Conservation (phyloP, 2,888 invertebrate genomes). For the Globia sparganii region DNA sequence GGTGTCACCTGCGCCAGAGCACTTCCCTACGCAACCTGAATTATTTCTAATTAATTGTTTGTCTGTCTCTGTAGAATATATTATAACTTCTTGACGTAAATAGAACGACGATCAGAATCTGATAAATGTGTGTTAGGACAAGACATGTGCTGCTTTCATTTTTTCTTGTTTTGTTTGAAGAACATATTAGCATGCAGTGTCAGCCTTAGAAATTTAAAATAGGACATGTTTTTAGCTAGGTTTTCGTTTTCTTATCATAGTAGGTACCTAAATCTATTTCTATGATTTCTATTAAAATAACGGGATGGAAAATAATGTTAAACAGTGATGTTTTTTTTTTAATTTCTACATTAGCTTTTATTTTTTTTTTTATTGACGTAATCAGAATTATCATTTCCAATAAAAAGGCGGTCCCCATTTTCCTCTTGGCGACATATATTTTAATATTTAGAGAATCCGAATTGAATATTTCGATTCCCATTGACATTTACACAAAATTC, state of each 20-base stretch:
- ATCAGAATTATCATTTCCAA: conserved; percentile 13
- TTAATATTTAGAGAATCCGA: neutral
- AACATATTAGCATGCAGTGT: conserved; percentile 39
- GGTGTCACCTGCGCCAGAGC: conserved; percentile 74
- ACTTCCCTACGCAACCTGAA: conserved; percentile 73
- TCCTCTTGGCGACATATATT: conserved; percentile 26
- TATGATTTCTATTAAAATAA: conserved; percentile 13
- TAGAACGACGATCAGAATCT: conserved; percentile 47
- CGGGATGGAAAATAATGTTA: conserved; percentile 1
- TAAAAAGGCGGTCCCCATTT: conserved; percentile 5
- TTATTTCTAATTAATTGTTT: conserved; percentile 67
- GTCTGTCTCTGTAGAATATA: conserved; percentile 52
- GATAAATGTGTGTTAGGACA: conserved; percentile 41
- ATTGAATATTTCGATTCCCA: conserved; percentile 15
- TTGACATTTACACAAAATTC: conserved; percentile 28
- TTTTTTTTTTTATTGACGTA: conserved; percentile 14
- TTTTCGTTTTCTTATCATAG: conserved; percentile 26
- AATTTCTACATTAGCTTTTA: conserved; percentile 6
- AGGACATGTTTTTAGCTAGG: conserved; percentile 5
- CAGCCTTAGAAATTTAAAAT: conserved; percentile 24
- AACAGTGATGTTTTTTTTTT: conserved; percentile 14
- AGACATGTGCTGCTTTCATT: conserved; percentile 52
- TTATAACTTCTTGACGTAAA: conserved; percentile 54
- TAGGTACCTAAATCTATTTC: neutral
- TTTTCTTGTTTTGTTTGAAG: conserved; percentile 38